Evolutionary conservation across 2,797 vertebrate species (phyloP), one percentile per base, ranked within the genome.

Genomic region (Catostomus latipinnis): DNA sequence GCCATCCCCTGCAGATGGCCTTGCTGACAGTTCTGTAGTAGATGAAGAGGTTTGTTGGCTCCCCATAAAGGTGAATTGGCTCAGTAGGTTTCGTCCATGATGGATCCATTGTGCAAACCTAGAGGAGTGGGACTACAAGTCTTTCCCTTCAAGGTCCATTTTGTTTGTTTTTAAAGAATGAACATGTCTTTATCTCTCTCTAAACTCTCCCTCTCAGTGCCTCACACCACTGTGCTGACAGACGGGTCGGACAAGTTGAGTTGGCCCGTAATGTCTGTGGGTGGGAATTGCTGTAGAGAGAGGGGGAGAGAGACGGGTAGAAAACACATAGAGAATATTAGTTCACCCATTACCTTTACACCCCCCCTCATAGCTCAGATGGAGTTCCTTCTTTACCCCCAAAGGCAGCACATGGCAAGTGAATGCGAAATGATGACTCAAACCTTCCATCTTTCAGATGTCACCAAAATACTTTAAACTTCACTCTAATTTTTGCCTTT

Each of bases 211-310:
- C 48, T 74, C 84, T 83, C 74, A 81, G 68, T 34, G 62, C 67
- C 76, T 86, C 82, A 99, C 92, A 99, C 97, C 95, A 99, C 98
- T 60, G 98, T 99, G 95, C 98, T 99, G 95, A 99, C 98, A 87
- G 98, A 99, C 89, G 98, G 98, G 94, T 99, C 97, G 54, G 97
- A 99, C 92, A 99, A 93, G 95, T 99, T 99, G 93, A 99, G 97
- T 92, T 98, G 97, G 91, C 98, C 98, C 8, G 97, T 96, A 94
- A 98, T 98, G 94, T 98, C 98, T 83, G 98, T 98, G 88, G 98
- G 98, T 88, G 98, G 98, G 89, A 93, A 99, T 90, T 99, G 98
- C 98, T 99, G 97, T 91, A 96, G 95, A 90, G 73, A 88, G 56
- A 79, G 62, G 48, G 45, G 34, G 34, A 34, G 34, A 68, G 6